Base-by-base conservation (phyloP, 2,888 invertebrate species). In the Sarcophaga carnaria region DNA sequence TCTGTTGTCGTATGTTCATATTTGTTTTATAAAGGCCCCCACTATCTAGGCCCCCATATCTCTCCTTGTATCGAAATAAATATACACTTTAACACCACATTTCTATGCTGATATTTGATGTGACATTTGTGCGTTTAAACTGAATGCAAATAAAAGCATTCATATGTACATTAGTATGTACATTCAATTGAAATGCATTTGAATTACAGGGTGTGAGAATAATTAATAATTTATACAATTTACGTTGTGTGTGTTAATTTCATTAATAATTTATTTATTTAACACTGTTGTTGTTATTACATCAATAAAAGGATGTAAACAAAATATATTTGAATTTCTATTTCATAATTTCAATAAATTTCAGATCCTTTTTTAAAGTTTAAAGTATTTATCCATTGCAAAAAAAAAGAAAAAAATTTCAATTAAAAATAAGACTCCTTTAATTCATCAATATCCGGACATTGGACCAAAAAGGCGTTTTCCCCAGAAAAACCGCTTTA, bases 161-260 rank as follows among this genome's bases (percentile, higher is more conserved):
- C 14, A 14, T 67, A 12, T 66, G 49, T 25, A 17, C 8, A 62
- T 60, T 27, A 80, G 62, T 54, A 49, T 71, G 70, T 59, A 25
- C 11, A 37, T 37, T 8, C 37, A 37, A 37, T 37, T 8, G 10
- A 37, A 54, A 69, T 78, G 60, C 70, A 78, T 69, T 74, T 20
- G 59, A 64, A 69, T 45, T 66, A 59, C 76, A 37, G 14, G 10
- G 20, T 72, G 72, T 83, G 72, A 22, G 63, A 80, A 80, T 77
- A 74, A 83, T 86, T 72, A 80, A 80, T 83, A 80, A 86, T 83
- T 86, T 74, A 86, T n/a, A 74, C 60, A 64, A 17, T 70, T 69
- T 69, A 63, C 60, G 25, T 25, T 59, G 27, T 77, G 67, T 47
- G 81, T 76, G 70, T 70, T 70, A 82, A 79, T 76, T 80, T 63